Base-by-base conservation (phyloP, 2,113 vertebrate species). In the Syngnathus floridae region DNA sequence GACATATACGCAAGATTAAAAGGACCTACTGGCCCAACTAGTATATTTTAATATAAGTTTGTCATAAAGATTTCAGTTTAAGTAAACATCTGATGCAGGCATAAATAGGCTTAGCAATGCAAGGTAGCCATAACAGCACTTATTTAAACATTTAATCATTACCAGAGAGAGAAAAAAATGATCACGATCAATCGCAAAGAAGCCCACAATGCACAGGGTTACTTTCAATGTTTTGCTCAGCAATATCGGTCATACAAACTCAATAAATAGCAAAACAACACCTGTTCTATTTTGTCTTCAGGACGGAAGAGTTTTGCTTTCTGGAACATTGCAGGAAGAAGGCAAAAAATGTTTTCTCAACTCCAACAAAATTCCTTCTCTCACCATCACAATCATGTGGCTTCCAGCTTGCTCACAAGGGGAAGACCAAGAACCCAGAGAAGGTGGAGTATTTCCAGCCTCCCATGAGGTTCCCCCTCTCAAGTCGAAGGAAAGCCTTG, bases 391-490 rank as follows among this genome's bases (percentile, higher is more conserved):
- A 38, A 16, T 13, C 35, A 57, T 64, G 65, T 4, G 45, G 19
- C 21, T 52, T 21, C 13, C 41, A 7, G 72, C 37, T 41, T 62
- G 31, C 74, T 88, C 86, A 94, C 76, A 95, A 90, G 4, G 93
- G 92, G 78, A 95, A 95, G 70, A 95, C 92, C 78, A 95, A 86
- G 71, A 95, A 95, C 59, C 93, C 93, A 22, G 92, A 95, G 84
- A 94, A 95, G 64, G 93, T 95, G 26, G 93, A 95, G 73, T 93
- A 95, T 74, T 95, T 95, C 93, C 93, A 95, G 59, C 93, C 93
- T 11, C 93, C 93, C 86, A 94, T 92, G 48, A 95, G 86, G 77
- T 93, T 94, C 31, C 93, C 93, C 69, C 90, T 88, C 72, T 94
- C 92, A 65, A 95, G 90, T 78, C 92, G 91, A 66, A 95, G 92